phyloP scores from a whole-genome alignment of 1,140 invertebrate genomes.

The Papilio machaon region DNA sequence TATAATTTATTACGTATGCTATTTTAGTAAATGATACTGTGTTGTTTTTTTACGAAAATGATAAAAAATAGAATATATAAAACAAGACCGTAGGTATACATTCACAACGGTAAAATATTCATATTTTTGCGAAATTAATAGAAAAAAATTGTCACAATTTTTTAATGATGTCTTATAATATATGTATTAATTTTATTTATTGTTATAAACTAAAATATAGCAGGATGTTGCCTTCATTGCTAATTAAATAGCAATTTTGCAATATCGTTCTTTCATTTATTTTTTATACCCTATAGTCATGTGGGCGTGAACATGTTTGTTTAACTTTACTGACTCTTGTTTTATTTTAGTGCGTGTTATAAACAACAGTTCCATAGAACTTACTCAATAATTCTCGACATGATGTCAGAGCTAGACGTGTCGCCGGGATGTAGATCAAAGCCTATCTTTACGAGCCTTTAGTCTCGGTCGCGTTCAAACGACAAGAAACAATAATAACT shows the following conservation, averaged over 20 bases:
- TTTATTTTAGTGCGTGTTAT: constrained; percentile 18
- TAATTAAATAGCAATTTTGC: neutral
- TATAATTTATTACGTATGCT: neutral
- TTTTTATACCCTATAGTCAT: neutral
- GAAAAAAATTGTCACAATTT: too few species aligned
- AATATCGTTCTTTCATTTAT: neutral
- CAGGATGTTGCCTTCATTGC: neutral
- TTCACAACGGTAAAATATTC: too few species aligned
- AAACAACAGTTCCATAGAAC: constrained; percentile 4
- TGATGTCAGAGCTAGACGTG: constrained; percentile 5
- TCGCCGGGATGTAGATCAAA: constrained; percentile 5
- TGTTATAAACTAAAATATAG: neutral
- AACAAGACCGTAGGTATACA: neutral
- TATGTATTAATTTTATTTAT: too few species aligned
- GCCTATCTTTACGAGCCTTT: constrained; percentile 18
- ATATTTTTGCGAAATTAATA: too few species aligned
- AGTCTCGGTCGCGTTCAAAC: constrained; percentile 11
- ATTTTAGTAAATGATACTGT: neutral
- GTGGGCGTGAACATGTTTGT: neutral
- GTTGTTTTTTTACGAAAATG: neutral
- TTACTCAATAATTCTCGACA: neutral
- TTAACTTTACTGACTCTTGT: neutral
- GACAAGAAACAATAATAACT: constrained; percentile 6
- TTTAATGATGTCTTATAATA: too few species aligned
- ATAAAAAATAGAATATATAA: neutral